Percentiles rank a stretch among this genome's conserved stretches.
These are phyloP conservation scores for Nasonia giraulti DNA, from an alignment of 1,140 invertebrate species.

Conservation along the genomic window DNA sequence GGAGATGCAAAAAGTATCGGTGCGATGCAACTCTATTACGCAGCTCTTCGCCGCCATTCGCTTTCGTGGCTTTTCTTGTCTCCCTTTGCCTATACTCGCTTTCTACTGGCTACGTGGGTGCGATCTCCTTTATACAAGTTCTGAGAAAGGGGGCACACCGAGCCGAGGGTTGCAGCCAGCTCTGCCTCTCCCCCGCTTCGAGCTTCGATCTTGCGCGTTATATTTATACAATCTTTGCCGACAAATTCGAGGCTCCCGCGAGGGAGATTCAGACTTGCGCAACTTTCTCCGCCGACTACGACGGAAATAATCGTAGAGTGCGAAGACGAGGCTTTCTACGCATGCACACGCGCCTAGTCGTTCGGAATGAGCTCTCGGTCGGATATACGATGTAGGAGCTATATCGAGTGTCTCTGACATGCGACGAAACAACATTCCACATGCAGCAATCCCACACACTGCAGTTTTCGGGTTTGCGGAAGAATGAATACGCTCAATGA, in stretches of 20 bases:
- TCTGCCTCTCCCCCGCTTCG: background rate
- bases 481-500: background rate
- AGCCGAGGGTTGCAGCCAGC: background rate
- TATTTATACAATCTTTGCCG: no score
- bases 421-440: conserved; percentile 2
- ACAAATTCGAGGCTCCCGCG: no score
- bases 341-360: no score
- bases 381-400: no score
- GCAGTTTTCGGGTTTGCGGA: background rate
- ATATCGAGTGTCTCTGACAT: background rate
- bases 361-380: no score
- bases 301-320: no score
- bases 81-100: background rate
- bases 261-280: no score
- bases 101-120: background rate
- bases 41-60: background rate
- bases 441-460: background rate
- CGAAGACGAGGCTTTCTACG: no score
- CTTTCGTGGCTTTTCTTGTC: background rate
- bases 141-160: no score
- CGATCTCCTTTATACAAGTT: no score
- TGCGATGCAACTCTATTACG: background rate
- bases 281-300: no score
- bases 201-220: background rate
- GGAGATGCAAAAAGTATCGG: background rate